A percentile compares a stretch with the other conserved stretches of the same genome.
Conservation (phyloP, 2,797 vertebrate genomes). For the Chelmon rostratus region DNA sequence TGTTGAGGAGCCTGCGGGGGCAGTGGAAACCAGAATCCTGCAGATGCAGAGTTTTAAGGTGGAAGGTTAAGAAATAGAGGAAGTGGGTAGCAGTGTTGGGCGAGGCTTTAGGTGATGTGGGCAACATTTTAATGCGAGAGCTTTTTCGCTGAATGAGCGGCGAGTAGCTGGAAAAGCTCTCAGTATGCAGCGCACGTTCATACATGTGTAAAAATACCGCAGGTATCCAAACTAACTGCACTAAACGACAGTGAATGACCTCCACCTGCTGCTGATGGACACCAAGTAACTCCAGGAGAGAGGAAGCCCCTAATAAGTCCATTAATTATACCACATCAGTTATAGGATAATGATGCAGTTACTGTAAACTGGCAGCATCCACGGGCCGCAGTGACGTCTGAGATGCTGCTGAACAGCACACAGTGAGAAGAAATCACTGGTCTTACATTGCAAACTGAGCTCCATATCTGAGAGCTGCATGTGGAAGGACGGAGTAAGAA, state of each 20-base stretch:
- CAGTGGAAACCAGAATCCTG: slow-evolving; percentile 20
- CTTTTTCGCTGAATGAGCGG: not conserved
- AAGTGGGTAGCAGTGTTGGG: slow-evolving; percentile 8
- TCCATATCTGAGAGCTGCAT: no score
- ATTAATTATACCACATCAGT: not conserved
- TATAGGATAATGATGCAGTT: not conserved
- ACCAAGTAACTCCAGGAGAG: no score
- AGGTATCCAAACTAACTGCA: not conserved
- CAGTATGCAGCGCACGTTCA: not conserved
- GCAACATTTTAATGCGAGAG: not conserved
- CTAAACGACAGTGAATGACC: no score
- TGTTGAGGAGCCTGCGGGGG: not conserved
- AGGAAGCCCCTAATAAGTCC: no score
- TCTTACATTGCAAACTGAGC: no score
- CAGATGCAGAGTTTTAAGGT: slow-evolving; percentile 18
- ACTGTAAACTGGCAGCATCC: no score
- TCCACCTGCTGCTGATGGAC: no score
- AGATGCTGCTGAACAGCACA: no score
- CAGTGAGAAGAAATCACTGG: no score
- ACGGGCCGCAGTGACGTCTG: no score
- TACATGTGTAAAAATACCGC: not conserved
- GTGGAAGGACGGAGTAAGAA: no score
- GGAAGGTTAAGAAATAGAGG: slow-evolving; percentile 21
- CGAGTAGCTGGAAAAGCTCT: not conserved
- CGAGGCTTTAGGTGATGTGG: not conserved